A percentile compares a stretch with the other conserved stretches of the same genome.
Conservation (phyloP, 2,797 vertebrate genomes). For the Neosilurus mollespiculum region DNA sequence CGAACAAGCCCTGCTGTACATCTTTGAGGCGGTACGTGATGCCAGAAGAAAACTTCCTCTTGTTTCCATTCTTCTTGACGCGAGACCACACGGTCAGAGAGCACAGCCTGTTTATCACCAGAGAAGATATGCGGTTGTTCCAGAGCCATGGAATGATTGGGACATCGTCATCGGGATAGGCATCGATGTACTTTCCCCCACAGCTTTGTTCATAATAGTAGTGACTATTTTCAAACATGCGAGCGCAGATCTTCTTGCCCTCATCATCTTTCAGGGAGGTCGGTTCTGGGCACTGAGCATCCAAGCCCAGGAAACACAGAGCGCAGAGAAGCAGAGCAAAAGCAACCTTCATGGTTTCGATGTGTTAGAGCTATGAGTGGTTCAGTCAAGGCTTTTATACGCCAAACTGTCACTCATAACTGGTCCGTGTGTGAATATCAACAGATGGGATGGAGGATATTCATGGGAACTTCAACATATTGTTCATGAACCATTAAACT, state of each 20-base stretch:
- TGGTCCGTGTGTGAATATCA: slow-evolving; percentile 27
- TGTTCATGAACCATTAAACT: not conserved
- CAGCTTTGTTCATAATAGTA: slow-evolving; percentile 75
- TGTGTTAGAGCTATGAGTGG: not conserved
- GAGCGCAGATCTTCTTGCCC: slow-evolving; percentile 68
- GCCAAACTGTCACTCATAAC: not conserved
- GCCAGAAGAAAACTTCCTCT: slow-evolving; percentile 47
- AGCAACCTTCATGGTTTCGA: slow-evolving; percentile 52
- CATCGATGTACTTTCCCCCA: slow-evolving; percentile 45
- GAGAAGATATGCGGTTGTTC: slow-evolving; percentile 62
- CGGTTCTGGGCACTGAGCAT: slow-evolving; percentile 64
- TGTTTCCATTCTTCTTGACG: slow-evolving; percentile 60
- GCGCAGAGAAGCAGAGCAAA: slow-evolving; percentile 44
- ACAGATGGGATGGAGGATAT: slow-evolving; percentile 41
- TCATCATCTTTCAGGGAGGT: slow-evolving; percentile 9
- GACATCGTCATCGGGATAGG: slow-evolving; percentile 50
- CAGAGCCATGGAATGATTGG: slow-evolving; percentile 66
- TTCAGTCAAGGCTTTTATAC: slow-evolving; percentile 31
- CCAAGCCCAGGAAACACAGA: slow-evolving; percentile 44
- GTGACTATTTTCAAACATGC: slow-evolving; percentile 67
- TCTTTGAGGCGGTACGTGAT: slow-evolving; percentile 70
- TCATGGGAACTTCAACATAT: slow-evolving; percentile 29
- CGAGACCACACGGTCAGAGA: slow-evolving; percentile 69
- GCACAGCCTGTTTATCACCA: slow-evolving; percentile 72
- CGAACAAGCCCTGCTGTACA: slow-evolving; percentile 61